phyloP scores from a whole-genome alignment of 2,113 vertebrate species.

The Narcine bancroftii region DNA sequence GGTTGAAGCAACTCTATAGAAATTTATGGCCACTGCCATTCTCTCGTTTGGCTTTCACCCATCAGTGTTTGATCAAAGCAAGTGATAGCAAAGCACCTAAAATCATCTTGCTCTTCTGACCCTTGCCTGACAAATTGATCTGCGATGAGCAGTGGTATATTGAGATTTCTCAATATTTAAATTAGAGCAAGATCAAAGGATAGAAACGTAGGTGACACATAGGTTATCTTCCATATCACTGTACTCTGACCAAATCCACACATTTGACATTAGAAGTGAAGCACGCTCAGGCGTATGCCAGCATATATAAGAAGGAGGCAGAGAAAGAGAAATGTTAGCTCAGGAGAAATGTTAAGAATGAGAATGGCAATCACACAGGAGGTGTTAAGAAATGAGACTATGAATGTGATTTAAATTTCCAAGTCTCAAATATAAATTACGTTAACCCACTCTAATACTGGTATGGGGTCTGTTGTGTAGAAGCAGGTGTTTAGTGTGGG shows the following conservation, averaged over 20 bases:
- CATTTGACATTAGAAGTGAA: background rate
- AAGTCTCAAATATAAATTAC: background rate
- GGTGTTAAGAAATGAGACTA: background rate
- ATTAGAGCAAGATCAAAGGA: background rate
- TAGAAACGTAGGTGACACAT: background rate
- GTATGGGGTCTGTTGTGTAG: background rate
- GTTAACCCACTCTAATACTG: too few relatives aligned
- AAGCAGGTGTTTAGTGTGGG: background rate
- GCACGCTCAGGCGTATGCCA: background rate
- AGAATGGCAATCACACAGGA: background rate
- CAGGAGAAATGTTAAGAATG: background rate
- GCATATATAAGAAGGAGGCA: background rate
- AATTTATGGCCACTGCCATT: background rate
- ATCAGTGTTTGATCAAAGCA: background rate
- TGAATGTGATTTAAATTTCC: background rate
- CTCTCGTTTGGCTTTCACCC: background rate
- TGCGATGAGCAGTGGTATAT: too few relatives aligned
- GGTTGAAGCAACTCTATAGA: background rate
- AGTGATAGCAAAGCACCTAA: background rate
- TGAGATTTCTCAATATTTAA: background rate
- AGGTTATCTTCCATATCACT: background rate
- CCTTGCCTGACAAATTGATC: background rate
- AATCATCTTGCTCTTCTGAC: too few relatives aligned
- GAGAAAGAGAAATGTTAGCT: background rate
- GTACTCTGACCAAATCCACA: background rate